Evolutionary conservation across 1,140 invertebrate species (phyloP).

Genomic region (Drosophila asahinai): DNA sequence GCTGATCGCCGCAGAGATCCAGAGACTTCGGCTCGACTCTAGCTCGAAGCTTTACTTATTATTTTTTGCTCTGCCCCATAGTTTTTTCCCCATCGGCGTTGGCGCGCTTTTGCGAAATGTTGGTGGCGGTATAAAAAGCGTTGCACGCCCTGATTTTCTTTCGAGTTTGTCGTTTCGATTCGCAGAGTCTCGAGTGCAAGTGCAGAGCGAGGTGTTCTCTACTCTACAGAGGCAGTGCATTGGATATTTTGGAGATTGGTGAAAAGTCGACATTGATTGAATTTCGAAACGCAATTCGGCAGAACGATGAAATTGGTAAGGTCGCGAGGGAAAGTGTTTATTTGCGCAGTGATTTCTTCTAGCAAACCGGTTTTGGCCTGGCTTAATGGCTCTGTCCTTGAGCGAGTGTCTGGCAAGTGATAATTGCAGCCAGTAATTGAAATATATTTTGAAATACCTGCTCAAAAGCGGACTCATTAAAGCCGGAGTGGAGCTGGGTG

Average conservation of each 20-base stretch:
- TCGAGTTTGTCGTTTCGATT: conserved; percentile 84
- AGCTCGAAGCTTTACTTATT: conserved; percentile 38
- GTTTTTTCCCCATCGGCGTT: conserved; percentile 29
- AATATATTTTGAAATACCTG: conserved; percentile 20
- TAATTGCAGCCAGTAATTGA: conserved; percentile 30
- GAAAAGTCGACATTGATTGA: conserved; percentile 62
- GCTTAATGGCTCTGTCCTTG: conserved; percentile 40
- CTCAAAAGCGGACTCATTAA: conserved; percentile 26
- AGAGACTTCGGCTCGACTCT: conserved; percentile 61
- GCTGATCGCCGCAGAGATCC: conserved; percentile 58
- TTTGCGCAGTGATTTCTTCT: conserved; percentile 30
- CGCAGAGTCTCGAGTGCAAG: conserved; percentile 84
- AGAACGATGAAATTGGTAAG: conserved; percentile 68
- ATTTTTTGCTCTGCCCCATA: conserved; percentile 22
- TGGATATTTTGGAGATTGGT: conserved; percentile 62
- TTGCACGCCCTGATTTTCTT: conserved; percentile 84
- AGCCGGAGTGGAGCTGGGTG: conserved; percentile 12
- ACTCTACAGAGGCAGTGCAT: conserved; percentile 28
- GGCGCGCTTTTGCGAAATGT: conserved; percentile 60
- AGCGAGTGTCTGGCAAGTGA: conserved; percentile 24
- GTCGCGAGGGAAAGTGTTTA: conserved; percentile 34
- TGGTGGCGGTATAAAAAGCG: conserved; percentile 82
- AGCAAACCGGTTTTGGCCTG: conserved; percentile 48
- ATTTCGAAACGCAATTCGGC: conserved; percentile 19
- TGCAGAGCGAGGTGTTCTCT: conserved; percentile 56